phyloP scores from a whole-genome alignment of 2,797 vertebrate species.

The Melanotaenia nigrans region DNA sequence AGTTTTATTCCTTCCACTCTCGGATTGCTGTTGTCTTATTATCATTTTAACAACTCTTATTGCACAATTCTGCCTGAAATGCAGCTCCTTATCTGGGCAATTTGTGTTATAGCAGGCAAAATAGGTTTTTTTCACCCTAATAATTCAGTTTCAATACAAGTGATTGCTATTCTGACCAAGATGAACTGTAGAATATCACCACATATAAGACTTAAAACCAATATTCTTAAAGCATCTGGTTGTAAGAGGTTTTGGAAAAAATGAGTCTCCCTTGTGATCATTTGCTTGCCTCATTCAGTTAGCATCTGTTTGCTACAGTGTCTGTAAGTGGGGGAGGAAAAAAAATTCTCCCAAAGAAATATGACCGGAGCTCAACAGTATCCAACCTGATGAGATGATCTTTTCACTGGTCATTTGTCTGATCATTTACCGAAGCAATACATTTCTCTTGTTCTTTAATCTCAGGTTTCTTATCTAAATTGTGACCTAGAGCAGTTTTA shows the following conservation, averaged over 20 bases:
- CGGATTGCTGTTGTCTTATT: constrained; percentile 5
- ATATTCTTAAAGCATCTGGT: not conserved
- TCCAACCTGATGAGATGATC: constrained; percentile 13
- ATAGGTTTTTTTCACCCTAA: constrained; percentile 10
- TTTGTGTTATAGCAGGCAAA: not conserved
- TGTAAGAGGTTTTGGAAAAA: constrained; percentile 5
- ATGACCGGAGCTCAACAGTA: not conserved
- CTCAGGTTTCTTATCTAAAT: not conserved
- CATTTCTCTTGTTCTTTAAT: not conserved
- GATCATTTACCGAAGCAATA: constrained; percentile 8
- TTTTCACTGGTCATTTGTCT: not conserved
- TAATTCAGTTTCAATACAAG: not conserved
- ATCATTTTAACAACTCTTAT: constrained; percentile 35
- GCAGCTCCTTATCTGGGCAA: not conserved
- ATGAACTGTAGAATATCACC: not conserved
- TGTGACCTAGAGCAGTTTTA: not conserved
- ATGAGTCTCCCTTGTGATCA: not conserved
- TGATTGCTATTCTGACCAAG: not conserved
- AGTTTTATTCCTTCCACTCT: constrained; percentile 39
- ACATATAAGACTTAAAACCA: not conserved
- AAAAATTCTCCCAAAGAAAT: not conserved
- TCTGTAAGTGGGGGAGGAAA: not conserved
- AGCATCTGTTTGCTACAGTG: constrained; percentile 1
- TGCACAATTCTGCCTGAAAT: constrained; percentile 10
- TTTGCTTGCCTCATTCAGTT: constrained; percentile 2